A percentile compares a stretch with the other conserved stretches of the same genome.
Evolutionary conservation across 1,140 invertebrate genomes (phyloP).

Genomic region (Eriocheir sinensis): DNA sequence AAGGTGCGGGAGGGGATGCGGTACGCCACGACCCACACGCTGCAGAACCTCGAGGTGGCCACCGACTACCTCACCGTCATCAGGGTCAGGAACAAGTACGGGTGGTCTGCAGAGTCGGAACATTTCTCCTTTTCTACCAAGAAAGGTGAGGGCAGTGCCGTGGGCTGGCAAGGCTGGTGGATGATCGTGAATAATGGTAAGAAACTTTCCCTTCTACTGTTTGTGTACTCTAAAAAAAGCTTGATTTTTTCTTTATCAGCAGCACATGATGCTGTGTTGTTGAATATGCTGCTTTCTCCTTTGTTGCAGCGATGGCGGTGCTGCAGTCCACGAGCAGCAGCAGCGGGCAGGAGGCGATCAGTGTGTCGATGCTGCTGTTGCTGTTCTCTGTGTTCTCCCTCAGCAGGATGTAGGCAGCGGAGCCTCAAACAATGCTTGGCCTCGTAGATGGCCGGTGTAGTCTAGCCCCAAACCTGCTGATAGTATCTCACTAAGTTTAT

Average conservation of each 20-base stretch:
- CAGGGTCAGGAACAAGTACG: slow-evolving; percentile 87
- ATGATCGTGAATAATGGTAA: neutral
- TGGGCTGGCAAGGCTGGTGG: neutral
- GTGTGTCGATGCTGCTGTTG: neutral
- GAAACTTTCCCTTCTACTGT: neutral
- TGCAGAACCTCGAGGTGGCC: slow-evolving; percentile 84
- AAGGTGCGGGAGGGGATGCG: neutral
- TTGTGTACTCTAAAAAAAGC: neutral
- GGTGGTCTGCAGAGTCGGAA: slow-evolving; percentile 85
- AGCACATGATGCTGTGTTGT: neutral
- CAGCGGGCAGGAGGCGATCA: neutral
- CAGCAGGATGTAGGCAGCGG: neutral
- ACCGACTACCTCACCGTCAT: slow-evolving; percentile 88
- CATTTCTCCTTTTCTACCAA: slow-evolving; percentile 79
- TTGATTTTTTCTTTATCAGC: neutral
- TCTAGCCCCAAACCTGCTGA: neutral
- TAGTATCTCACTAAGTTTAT: neutral
- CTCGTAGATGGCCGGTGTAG: neutral
- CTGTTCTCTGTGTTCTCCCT: neutral
- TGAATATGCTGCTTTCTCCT: neutral
- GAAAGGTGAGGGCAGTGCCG: slow-evolving; percentile 38
- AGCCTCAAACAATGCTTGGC: neutral
- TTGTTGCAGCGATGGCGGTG: slow-evolving; percentile 46
- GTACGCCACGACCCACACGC: slow-evolving; percentile 81
- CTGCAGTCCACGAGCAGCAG: slow-evolving; percentile 2